Evolutionary conservation across 2,888 invertebrate species (phyloP).

Genomic region (Lithophane leautieri): DNA sequence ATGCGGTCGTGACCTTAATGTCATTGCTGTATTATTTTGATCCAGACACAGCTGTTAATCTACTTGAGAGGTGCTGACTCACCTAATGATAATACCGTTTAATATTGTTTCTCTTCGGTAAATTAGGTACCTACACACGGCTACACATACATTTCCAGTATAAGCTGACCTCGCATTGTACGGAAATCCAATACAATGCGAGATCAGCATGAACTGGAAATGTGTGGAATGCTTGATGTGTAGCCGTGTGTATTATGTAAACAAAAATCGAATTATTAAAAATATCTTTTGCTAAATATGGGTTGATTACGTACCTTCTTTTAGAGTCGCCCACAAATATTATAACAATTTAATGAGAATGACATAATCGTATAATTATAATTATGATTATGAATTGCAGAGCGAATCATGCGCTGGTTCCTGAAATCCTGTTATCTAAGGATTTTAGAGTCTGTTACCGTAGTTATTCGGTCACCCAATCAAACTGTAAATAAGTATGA

Average conservation of each 20-base stretch:
- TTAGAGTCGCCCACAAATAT: not conserved
- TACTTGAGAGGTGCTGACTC: constrained; percentile 38
- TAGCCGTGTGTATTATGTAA: not conserved
- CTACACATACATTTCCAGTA: no score
- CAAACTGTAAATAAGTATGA: not conserved
- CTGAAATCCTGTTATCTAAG: not conserved
- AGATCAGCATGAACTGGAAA: no score
- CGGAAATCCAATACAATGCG: no score
- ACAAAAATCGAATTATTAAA: not conserved
- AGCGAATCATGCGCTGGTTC: not conserved
- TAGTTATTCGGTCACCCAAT: not conserved
- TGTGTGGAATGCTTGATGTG: no score
- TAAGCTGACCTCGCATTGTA: no score
- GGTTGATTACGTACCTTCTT: not conserved
- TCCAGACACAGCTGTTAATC: constrained; percentile 35
- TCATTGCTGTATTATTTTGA: constrained; percentile 22
- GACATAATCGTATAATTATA: no score
- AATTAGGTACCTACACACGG: not conserved
- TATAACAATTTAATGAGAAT: constrained; percentile 6
- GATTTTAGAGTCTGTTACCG: not conserved
- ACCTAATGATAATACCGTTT: constrained; percentile 29
- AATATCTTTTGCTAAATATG: not conserved
- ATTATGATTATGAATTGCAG: no score
- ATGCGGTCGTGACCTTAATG: constrained; percentile 44
- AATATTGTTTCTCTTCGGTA: not conserved